These are phyloP conservation scores for Echeneis naucrates DNA, from an alignment of 2,797 vertebrate genomes.

Conservation along the genomic window DNA sequence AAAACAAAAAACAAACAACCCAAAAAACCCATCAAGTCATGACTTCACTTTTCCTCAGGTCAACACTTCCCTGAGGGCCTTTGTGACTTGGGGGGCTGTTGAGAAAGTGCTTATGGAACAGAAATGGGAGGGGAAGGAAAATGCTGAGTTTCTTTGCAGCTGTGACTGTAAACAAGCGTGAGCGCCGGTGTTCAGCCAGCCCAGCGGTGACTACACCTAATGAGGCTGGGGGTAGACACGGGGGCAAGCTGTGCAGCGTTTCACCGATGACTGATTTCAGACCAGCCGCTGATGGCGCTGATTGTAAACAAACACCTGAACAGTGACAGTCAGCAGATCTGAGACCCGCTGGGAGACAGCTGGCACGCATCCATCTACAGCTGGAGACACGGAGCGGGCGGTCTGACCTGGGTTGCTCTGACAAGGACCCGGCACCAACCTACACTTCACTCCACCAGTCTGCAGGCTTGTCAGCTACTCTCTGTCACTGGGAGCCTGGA, in stretches of 20 bases:
- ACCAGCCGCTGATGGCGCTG: slow-evolving; percentile 63
- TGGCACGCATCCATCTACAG: slow-evolving; percentile 12
- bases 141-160: slow-evolving; percentile 57
- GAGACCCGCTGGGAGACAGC: slow-evolving; percentile 59
- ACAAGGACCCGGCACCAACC: slow-evolving; percentile 64
- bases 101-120: slow-evolving; percentile 57
- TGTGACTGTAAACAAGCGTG: slow-evolving; percentile 59
- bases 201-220: slow-evolving; percentile 62
- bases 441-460: slow-evolving; percentile 61
- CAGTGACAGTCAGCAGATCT: slow-evolving; percentile 63
- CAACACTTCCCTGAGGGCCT: slow-evolving; percentile 22
- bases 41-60: slow-evolving; percentile 33
- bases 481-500: slow-evolving; percentile 53
- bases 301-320: slow-evolving; percentile 69
- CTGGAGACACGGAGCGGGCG: slow-evolving; percentile 36
- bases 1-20: no score
- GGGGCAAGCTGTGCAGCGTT: slow-evolving; percentile 59
- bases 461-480: slow-evolving; percentile 58
- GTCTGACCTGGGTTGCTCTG: slow-evolving; percentile 53
- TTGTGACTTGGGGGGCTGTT: slow-evolving; percentile 36
- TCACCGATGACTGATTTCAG: slow-evolving; percentile 63
- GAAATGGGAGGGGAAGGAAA: no score
- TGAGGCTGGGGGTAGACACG: slow-evolving; percentile 60
- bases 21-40: slow-evolving; percentile 42
- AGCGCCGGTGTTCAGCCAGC: slow-evolving; percentile 52